phyloP scores from a whole-genome alignment of 2,888 invertebrate species.

The Bembecia ichneumoniformis region DNA sequence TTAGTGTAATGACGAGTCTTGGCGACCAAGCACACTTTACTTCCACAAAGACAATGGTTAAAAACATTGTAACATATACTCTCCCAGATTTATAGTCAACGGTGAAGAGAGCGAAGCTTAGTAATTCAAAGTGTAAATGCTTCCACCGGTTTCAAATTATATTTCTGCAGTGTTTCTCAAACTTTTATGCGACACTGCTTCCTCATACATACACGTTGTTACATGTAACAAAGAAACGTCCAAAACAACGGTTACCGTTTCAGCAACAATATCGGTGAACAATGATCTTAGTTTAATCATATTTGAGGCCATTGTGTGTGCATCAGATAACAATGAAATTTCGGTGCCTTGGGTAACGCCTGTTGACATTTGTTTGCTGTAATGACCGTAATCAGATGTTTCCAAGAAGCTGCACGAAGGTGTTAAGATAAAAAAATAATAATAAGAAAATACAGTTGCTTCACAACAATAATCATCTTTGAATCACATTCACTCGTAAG shows the following conservation, averaged over 20 bases:
- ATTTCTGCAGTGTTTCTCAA: background rate
- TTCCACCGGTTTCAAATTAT: too few relatives aligned
- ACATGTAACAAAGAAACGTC: background rate
- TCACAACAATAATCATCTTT: background rate
- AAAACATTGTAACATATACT: conserved; percentile 21
- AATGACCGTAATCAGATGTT: conserved; percentile 20
- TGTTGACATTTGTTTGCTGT: conserved; percentile 20
- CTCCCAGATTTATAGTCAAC: conserved; percentile 23
- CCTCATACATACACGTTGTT: background rate
- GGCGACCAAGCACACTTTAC: conserved; percentile 21
- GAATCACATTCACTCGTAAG: background rate
- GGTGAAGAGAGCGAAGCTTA: background rate
- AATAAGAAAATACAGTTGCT: conserved; percentile 11
- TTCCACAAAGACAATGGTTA: conserved; percentile 17
- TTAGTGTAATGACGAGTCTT: conserved; percentile 45
- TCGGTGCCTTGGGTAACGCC: conserved; percentile 7
- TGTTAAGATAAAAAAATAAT: conserved; percentile 15
- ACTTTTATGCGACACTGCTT: background rate
- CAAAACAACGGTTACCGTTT: background rate
- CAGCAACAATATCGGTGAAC: background rate
- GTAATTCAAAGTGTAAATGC: too few relatives aligned
- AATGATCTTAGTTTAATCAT: background rate
- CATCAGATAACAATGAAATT: conserved; percentile 1
- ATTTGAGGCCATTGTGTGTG: background rate
- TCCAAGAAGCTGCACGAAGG: conserved; percentile 17